Evolutionary conservation across 2,113 vertebrate genomes (phyloP).

Genomic region (Pagrus major): DNA sequence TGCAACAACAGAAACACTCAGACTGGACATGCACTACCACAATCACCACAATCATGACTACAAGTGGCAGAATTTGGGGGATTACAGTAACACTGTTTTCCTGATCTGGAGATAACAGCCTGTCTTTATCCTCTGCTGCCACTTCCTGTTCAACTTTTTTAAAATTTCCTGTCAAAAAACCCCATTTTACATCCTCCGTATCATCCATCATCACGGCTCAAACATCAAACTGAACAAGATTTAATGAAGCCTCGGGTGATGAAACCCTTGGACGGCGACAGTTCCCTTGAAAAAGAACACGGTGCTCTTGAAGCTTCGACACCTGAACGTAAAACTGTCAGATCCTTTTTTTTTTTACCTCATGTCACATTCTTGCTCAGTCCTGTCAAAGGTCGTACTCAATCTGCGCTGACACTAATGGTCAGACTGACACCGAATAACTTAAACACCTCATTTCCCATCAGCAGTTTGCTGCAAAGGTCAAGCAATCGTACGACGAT

Average conservation of each 20-base stretch:
- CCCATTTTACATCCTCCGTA: neutral
- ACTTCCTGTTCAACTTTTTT: neutral
- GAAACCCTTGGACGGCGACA: neutral
- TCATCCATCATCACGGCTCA: neutral
- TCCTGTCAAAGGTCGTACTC: conserved; percentile 32
- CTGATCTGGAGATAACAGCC: neutral
- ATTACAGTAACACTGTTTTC: neutral
- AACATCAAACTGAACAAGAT: conserved; percentile 8
- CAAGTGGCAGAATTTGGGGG: neutral
- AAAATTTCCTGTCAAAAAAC: neutral
- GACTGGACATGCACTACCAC: neutral
- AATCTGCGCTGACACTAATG: conserved; percentile 29
- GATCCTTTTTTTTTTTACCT: conserved; percentile 6
- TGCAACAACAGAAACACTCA: neutral
- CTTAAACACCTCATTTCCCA: conserved; percentile 60
- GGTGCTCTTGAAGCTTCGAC: neutral
- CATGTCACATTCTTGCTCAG: neutral
- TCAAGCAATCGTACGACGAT: conserved; percentile 47
- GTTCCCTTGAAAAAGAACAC: conserved; percentile 19
- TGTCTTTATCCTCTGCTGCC: neutral
- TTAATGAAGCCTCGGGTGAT: conserved; percentile 15
- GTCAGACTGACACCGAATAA: conserved; percentile 29
- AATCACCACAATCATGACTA: neutral
- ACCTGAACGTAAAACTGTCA: conserved; percentile 12
- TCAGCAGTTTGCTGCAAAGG: conserved; percentile 51